Evolutionary conservation across 1,140 invertebrate species (phyloP), one percentile per base, ranked within the genome.

Genomic region (Chrysoperla carnea): DNA sequence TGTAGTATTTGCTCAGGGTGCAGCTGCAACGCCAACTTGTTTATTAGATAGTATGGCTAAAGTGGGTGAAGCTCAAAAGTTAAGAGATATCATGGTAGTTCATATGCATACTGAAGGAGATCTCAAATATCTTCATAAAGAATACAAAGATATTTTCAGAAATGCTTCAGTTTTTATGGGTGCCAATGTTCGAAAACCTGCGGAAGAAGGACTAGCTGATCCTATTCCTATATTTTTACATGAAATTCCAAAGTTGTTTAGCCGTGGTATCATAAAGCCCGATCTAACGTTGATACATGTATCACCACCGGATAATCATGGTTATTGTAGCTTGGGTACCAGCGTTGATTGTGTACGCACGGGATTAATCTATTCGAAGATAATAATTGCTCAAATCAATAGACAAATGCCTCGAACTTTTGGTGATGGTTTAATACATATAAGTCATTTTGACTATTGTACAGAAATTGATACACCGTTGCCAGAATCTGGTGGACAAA

Each of bases 71-170:
- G 59, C 64, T 6, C 73, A 72, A 1, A 67, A 76, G 9, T 58
- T 95, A 12, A 70, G 73, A 49, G 70, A 84, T 60, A 74, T 95
- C 5, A 77, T 70, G 17, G 73, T 94, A 0, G 85, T 84, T 52
- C 90, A 95, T 53, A 93, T 95, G 73, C 91, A 95, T 58, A 89
- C 91, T 0, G 90, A 95, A 64, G 88, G 88, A 4, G 31, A 33
- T 33, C 12, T 41, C 39, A 33, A 40, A 40, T 45, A 15, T 37
- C n/a, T 48, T 52, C 41, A 33, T n/a, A 78, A 80, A n/a, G 83
- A 87, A 48, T 84, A 76, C 59, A 75, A 79, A 61, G 80, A 82
- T 64, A 33, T 50, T 58, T 78, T 76, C 57, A 77, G 84, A 46
- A 88, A 84, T 0, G 70, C 76, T 41, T 93, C 89, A 1, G 76